Conservation (phyloP, 2,113 vertebrate genomes). For the Dicrurus megarhynchus region DNA sequence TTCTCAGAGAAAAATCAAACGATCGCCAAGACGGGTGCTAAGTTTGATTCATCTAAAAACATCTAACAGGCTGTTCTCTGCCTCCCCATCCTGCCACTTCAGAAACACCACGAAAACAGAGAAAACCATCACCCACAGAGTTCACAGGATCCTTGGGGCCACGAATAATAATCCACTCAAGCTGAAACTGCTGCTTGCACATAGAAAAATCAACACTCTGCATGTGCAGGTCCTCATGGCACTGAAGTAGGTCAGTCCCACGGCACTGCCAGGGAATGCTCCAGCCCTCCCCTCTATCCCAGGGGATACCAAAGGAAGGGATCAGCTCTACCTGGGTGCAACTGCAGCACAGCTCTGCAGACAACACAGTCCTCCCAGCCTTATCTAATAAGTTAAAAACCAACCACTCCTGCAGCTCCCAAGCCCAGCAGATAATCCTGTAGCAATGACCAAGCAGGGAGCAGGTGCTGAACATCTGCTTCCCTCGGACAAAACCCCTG, state of each 20-base stretch:
- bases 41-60: background rate
- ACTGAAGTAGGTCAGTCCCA: background rate
- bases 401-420: background rate
- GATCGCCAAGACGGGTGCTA: background rate
- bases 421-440: accelerated
- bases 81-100: background rate
- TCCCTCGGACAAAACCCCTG: background rate
- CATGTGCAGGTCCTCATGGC: background rate
- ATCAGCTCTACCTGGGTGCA: background rate
- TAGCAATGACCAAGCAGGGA: background rate
- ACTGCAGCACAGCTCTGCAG: background rate
- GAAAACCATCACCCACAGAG: background rate
- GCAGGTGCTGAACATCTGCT: background rate
- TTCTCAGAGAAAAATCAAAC: background rate
- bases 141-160: background rate
- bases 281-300: background rate
- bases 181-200: background rate
- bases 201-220: background rate
- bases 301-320: background rate
- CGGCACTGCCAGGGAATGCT: background rate
- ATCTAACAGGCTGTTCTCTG: background rate
- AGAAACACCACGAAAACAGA: background rate
- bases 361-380: background rate
- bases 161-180: background rate
- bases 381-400: background rate